Base-by-base conservation (phyloP, 1,140 invertebrate genomes). In the Drosophila gunungcola region DNA sequence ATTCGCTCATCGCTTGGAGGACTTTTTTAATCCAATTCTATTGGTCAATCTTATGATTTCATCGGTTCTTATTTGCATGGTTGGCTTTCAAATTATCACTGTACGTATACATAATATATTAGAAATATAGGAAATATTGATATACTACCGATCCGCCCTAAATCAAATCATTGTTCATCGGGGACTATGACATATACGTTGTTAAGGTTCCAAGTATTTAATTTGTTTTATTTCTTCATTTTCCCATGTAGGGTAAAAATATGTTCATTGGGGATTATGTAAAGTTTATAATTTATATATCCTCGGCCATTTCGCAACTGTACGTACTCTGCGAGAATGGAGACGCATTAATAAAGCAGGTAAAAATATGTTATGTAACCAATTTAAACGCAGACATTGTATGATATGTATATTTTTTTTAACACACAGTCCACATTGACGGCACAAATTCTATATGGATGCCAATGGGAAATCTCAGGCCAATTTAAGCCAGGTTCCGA, bases 1-100 rank as follows among this genome's bases (percentile, higher is more conserved):
- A 38, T 92, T 92, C 38, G 69, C 77, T 3, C 57, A 65, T 5
- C 54, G 32, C 0, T 61, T 92, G 53, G 91, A 92, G 10, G 73
- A 91, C 36, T 91, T 92, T 42, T 91, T 92, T n/a, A 92, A 80
- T 73, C 91, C 91, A 0, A 92, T 92, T 32, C 55, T 92, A 3
- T 49, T 92, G 5, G 73, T 90, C 2, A 92, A 92, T 69, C 64
- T 91, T 4, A 78, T 75, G 16, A 91, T 92, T 39, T 92, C 91
- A 16, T 79, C 91, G 0, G 48, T 92, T 29, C 56, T 92, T 1
- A 92, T 92, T 55, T 92, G 91, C 52, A 91, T 92, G 89, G 86
- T 92, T 34, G 91, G 91, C 12, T 92, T 92, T 80, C 91, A 92
- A 57, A 81, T 92, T 32, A 79, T 89, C 0, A 90, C 91, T 25